Conservation (phyloP, 2,797 vertebrate species). For the Chaunax sp. region DNA sequence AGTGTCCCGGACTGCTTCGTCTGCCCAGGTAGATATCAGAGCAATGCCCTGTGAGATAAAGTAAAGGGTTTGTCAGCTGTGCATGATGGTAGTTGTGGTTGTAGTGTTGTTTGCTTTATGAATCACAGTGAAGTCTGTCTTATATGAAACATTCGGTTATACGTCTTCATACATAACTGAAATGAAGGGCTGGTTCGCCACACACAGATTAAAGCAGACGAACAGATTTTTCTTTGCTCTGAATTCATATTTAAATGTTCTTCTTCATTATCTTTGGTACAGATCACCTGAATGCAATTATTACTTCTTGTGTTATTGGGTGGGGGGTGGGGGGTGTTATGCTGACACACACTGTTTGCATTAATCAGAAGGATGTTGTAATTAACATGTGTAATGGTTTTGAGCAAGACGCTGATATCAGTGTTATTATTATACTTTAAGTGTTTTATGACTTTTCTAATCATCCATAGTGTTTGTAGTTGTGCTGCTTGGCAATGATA, state of each 20-base stretch:
- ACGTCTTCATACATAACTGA: no score
- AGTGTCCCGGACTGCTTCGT: constrained; percentile 32
- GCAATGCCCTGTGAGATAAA: constrained; percentile 4
- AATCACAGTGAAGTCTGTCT: neutral
- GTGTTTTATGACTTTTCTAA: constrained; percentile 12
- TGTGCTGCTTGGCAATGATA: neutral
- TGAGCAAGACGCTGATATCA: neutral
- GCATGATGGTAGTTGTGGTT: constrained; percentile 11
- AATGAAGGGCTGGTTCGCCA: constrained; percentile 12
- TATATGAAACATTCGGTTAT: no score
- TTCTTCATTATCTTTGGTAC: no score
- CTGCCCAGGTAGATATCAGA: constrained; percentile 63
- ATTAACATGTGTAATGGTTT: neutral
- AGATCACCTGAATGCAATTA: no score
- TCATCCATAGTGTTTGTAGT: neutral
- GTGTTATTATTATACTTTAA: neutral
- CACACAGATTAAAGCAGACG: no score
- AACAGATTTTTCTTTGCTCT: no score
- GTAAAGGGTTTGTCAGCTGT: neutral
- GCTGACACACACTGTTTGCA: constrained; percentile 27
- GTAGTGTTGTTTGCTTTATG: constrained; percentile 19
- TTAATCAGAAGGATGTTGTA: constrained; percentile 10
- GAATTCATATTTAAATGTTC: no score
- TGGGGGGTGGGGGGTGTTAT: neutral
- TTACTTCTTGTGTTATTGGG: no score